A percentile compares a stretch with the other conserved stretches of the same genome.
Evolutionary conservation across 2,888 invertebrate genomes (phyloP).

Genomic region (Scotopteryx bipunctaria): DNA sequence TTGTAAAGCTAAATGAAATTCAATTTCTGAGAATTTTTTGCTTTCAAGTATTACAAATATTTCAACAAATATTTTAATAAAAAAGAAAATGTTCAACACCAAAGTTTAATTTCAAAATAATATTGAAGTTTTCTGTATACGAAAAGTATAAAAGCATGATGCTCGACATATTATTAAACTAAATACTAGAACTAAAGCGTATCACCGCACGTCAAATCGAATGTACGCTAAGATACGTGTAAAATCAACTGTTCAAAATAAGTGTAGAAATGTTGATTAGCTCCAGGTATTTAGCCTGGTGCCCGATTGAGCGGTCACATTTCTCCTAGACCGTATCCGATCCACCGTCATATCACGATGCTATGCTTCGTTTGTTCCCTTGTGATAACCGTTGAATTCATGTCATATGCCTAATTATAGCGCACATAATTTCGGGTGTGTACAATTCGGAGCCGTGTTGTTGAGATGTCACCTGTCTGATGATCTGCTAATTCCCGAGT

Average conservation of each 20-base stretch:
- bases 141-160: constrained; percentile 2
- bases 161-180: constrained; percentile 17
- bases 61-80: too few species aligned
- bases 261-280: constrained; percentile 83
- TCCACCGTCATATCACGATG: constrained; percentile 76
- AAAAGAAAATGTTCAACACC: too few species aligned
- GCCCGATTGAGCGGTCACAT: constrained; percentile 38
- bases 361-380: constrained; percentile 78
- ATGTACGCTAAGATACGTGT: constrained; percentile 78
- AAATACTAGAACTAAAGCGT: constrained; percentile 37
- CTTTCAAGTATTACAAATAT: too few species aligned
- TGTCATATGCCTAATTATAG: constrained; percentile 81
- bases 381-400: constrained; percentile 75
- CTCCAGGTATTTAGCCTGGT: constrained; percentile 76
- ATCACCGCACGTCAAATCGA: constrained; percentile 69
- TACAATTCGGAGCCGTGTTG: constrained; percentile 57
- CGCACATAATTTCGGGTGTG: constrained; percentile 68
- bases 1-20: too few species aligned
- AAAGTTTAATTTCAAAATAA: too few species aligned
- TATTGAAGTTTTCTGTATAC: too few species aligned
- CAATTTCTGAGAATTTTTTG: too few species aligned
- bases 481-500: not conserved
- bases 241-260: constrained; percentile 83
- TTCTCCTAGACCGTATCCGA: constrained; percentile 58
- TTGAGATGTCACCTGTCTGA: constrained; percentile 14